Evolutionary conservation across 2,113 vertebrate genomes (phyloP), one percentile per base, ranked within the genome.

Genomic region (Anolis sagrei): DNA sequence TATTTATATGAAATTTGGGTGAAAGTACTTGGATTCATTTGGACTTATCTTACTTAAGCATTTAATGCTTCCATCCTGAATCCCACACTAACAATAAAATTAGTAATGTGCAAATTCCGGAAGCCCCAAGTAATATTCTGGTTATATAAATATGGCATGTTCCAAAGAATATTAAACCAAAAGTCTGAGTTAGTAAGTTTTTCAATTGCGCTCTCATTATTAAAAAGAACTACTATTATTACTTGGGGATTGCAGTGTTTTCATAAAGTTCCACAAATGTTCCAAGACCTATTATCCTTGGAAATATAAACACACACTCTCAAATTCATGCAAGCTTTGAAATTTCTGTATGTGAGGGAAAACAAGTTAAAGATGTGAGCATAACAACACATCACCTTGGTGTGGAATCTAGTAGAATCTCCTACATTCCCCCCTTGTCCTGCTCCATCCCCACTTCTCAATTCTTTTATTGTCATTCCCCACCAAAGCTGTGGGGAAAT

Each of bases 131-230:
- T 74, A 61, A 80, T 81, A 75, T 62, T 86, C 23, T 85, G 83
- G 80, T 86, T 86, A 75, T 81, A 81, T 81, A 86, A 75, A 81
- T 44, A 75, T 54, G 58, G 54, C 44, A 75, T 66, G 58, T 86
- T 79, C 21, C 77, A 86, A 86, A 80, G 69, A 80, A 74, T 74
- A 86, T 80, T 75, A 51, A 80, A 80, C 9, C 66, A 61, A 81
- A 81, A 72, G 19, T 34, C 54, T 66, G n/a, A 70, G 54, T 75
- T 80, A 86, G 81, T 75, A 81, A 51, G 84, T 66, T 66, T 86
- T 74, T 68, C 78, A 81, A 86, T 86, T 81, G 51, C 13, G 27
- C 13, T 68, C 78, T 86, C n/a, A 58, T 77, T 79, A 29, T 54
- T 74, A 2, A 34, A 80, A 86, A 39, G 76, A 62, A n/a, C 36